A percentile compares a stretch with the other conserved stretches of the same genome.
phyloP scores from a whole-genome alignment of 2,888 invertebrate genomes.

The Polydesmus complanatus region DNA sequence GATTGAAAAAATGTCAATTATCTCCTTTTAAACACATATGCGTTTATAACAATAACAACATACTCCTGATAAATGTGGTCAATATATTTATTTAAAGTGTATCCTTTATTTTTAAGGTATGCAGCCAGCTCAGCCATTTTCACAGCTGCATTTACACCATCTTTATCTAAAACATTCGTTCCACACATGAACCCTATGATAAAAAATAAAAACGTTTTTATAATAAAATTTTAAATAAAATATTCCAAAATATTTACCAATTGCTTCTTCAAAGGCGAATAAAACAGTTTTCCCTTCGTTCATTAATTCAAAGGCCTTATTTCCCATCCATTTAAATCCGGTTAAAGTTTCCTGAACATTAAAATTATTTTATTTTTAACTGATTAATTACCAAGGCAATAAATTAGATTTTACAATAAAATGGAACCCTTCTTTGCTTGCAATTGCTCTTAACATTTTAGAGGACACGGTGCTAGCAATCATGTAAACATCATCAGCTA shows the following conservation, averaged over 20 bases:
- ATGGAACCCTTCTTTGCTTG: conserved; percentile 58
- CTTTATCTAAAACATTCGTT: conserved; percentile 80
- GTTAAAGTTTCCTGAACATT: conserved; percentile 68
- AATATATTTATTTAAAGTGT: conserved; percentile 41
- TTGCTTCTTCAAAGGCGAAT: conserved; percentile 96
- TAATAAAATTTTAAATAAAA: not conserved
- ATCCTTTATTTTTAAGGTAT: conserved; percentile 45
- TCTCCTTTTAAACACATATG: not conserved
- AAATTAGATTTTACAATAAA: conserved; percentile 39
- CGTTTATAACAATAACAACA: conserved; percentile 22
- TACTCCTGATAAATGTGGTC: conserved; percentile 57
- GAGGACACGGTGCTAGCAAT: conserved; percentile 92
- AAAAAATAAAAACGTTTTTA: conserved; percentile 8
- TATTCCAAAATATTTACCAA: conserved; percentile 41
- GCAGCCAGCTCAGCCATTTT: conserved; percentile 60
- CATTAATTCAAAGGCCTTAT: conserved; percentile 57
- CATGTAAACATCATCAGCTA: conserved; percentile 53
- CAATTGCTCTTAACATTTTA: conserved; percentile 74
- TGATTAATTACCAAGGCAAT: not conserved
- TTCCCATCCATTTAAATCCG: conserved; percentile 99
- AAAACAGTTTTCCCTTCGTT: conserved; percentile 59
- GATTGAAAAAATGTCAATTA: conserved; percentile 6
- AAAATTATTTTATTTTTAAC: not conserved
- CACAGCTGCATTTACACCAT: conserved; percentile 83
- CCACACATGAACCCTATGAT: conserved; percentile 72